These are phyloP conservation scores for Caenorhabditis briggsae DNA, from an alignment of 1,140 invertebrate species.

Conservation along the genomic window DNA sequence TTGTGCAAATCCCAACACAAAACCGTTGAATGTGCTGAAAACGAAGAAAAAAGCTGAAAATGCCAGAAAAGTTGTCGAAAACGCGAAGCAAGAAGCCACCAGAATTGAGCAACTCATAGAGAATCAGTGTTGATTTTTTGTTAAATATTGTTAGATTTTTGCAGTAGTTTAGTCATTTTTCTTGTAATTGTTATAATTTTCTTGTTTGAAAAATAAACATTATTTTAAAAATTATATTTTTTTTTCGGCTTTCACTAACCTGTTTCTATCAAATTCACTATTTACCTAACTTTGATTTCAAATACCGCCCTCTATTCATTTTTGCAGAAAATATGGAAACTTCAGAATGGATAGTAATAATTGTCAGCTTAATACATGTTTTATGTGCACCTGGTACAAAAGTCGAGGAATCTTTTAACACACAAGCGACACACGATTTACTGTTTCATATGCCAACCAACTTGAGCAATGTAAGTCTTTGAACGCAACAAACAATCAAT, in stretches of 20 bases:
- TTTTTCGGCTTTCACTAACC: neutral
- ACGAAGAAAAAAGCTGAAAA: conserved; percentile 32
- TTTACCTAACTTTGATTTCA: neutral
- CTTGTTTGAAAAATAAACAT: neutral
- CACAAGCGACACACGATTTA: conserved; percentile 96
- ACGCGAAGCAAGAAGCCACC: conserved; percentile 21
- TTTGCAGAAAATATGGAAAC: conserved; percentile 7
- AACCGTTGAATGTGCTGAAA: neutral
- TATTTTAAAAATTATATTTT: neutral
- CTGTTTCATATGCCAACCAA: conserved; percentile 82
- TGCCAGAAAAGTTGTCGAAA: conserved; percentile 41
- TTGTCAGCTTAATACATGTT: conserved; percentile 5
- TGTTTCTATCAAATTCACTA: neutral
- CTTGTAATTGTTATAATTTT: neutral
- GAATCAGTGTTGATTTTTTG: neutral
- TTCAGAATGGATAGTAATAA: conserved; percentile 17
- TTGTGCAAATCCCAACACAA: conserved; percentile 16
- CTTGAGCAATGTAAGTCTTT: conserved; percentile 11
- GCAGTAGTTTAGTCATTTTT: neutral
- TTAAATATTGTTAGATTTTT: neutral
- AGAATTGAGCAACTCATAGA: neutral
- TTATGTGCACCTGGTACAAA: conserved; percentile 18
- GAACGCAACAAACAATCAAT: neutral
- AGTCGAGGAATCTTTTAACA: conserved; percentile 97
- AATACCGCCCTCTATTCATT: too few species aligned